Conservation (phyloP, 2,113 vertebrate genomes). For the Gavia stellata region DNA sequence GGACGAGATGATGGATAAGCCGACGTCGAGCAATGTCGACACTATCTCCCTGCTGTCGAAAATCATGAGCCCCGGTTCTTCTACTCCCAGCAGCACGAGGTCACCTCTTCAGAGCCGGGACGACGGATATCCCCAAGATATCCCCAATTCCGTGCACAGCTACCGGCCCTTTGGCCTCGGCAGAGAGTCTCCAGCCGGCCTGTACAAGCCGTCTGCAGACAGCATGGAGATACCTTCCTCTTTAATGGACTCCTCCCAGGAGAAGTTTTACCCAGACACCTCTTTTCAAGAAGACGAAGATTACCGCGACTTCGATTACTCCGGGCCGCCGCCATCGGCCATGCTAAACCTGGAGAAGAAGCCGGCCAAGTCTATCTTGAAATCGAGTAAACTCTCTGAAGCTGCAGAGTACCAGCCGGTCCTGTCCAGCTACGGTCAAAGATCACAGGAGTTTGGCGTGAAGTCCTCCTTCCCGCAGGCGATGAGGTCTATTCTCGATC, state of each 20-base stretch:
- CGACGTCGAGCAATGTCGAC: conserved; percentile 71
- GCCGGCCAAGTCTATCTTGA: conserved; percentile 74
- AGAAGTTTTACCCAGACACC: conserved; percentile 78
- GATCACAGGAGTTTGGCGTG: conserved; percentile 64
- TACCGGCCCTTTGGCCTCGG: conserved; percentile 71
- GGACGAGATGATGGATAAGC: conserved; percentile 97
- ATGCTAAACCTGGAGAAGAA: conserved; percentile 78
- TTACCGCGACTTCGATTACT: conserved; percentile 77
- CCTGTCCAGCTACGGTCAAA: conserved; percentile 65
- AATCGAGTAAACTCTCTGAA: conserved; percentile 68
- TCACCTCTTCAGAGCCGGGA: conserved; percentile 71
- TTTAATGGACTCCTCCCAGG: conserved; percentile 73
- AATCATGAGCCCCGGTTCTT: conserved; percentile 80
- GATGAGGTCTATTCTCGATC: conserved; percentile 67
- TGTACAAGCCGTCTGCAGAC: conserved; percentile 66
- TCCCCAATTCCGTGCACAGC: conserved; percentile 56
- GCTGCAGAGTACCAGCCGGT: conserved; percentile 65
- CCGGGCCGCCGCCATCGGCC: conserved; percentile 63
- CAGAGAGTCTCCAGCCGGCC: conserved; percentile 62
- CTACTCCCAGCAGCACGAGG: conserved; percentile 75
- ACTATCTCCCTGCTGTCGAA: conserved; percentile 76
- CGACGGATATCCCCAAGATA: conserved; percentile 67
- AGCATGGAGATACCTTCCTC: conserved; percentile 71
- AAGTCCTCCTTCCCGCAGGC: conserved; percentile 68
- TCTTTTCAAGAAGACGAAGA: conserved; percentile 80